Conservation (phyloP, 2,797 vertebrate species). For the Pangasius macronema region DNA sequence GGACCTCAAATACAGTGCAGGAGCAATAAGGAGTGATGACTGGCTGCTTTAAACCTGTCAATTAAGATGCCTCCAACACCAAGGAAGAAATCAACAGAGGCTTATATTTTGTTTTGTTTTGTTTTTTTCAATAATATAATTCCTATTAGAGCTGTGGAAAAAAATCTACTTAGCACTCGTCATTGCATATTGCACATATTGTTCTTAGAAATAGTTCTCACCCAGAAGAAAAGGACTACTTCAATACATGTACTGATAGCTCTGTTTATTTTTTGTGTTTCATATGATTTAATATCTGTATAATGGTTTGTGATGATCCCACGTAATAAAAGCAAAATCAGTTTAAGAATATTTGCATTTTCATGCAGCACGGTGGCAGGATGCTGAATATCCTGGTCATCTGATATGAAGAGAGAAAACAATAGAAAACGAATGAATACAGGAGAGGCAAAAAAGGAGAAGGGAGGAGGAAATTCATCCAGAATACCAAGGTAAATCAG, state of each 20-base stretch:
- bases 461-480: not conserved
- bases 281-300: slow-evolving; percentile 26
- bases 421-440: not conserved
- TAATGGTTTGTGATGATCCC: not conserved
- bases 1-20: not conserved
- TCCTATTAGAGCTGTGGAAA: not conserved
- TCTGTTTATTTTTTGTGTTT: not conserved
- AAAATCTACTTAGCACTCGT: not conserved
- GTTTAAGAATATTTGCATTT: not conserved
- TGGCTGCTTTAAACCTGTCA: not conserved
- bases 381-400: slow-evolving; percentile 19
- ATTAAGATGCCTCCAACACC: not conserved
- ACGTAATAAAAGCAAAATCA: slow-evolving; percentile 13
- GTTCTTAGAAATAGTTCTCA: not conserved
- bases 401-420: not conserved
- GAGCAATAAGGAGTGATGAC: not conserved
- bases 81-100: not conserved
- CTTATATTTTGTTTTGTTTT: not conserved
- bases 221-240: not conserved
- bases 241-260: not conserved
- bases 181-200: not conserved
- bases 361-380: not conserved
- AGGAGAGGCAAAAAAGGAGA: not conserved
- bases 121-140: not conserved
- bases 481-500: not conserved